Conservation (phyloP, 2,113 vertebrate genomes). For the Pelecanoides urinatrix region DNA sequence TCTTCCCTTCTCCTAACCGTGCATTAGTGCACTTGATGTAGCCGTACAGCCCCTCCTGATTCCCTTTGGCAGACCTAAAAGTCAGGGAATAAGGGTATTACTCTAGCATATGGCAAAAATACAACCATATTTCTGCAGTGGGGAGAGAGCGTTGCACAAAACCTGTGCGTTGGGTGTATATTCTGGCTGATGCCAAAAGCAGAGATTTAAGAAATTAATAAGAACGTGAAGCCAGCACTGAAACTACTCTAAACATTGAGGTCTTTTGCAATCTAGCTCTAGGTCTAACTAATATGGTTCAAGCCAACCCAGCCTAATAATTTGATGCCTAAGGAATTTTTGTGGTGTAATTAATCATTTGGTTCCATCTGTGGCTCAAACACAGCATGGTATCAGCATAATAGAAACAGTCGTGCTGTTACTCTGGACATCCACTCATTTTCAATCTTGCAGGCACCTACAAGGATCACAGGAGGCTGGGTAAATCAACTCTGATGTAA, state of each 20-base stretch:
- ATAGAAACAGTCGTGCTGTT: not conserved
- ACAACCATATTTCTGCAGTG: not conserved
- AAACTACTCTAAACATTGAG: not conserved
- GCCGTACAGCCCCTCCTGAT: not conserved
- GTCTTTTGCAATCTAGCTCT: not conserved
- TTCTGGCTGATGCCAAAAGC: not conserved
- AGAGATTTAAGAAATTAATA: not conserved
- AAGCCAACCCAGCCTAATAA: not conserved
- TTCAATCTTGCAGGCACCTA: not conserved
- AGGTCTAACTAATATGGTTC: not conserved
- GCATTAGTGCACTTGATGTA: not conserved
- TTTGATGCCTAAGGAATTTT: not conserved
- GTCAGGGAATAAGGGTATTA: not conserved
- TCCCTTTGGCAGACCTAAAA: not conserved
- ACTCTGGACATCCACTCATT: not conserved
- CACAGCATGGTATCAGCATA: not conserved
- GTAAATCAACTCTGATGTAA: slow-evolving; percentile 6
- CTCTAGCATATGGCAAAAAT: not conserved
- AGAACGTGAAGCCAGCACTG: not conserved
- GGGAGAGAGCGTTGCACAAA: not conserved
- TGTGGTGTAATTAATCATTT: not conserved
- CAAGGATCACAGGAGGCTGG: not conserved
- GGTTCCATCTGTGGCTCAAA: not conserved
- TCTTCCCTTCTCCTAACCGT: not conserved
- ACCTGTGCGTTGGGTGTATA: fast-evolving